These are phyloP conservation scores for Propithecus perrieri DNA, from an alignment of 2,797 vertebrate species.

Conservation along the genomic window DNA sequence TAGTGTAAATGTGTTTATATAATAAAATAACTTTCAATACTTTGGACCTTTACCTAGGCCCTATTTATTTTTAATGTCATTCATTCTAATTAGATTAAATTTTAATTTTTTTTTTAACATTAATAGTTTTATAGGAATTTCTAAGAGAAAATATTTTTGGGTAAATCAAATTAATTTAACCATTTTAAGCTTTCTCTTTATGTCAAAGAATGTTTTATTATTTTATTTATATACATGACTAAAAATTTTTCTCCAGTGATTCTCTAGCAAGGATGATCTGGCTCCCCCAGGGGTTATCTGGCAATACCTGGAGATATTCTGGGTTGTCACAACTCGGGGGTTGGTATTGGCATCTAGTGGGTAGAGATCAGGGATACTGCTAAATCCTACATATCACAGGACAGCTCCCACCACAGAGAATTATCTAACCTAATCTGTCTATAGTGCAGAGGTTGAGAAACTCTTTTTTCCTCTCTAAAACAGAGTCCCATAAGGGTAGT, in stretches of 20 bases:
- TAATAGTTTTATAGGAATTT: neutral
- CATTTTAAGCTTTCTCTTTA: neutral
- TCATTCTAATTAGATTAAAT: neutral
- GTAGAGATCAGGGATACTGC: neutral
- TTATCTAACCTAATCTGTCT: neutral
- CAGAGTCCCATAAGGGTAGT: neutral
- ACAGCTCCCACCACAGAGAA: neutral
- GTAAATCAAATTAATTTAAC: neutral
- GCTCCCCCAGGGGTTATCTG: too few relatives aligned
- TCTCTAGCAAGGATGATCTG: neutral
- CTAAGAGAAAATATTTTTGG: neutral
- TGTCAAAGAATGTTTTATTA: neutral
- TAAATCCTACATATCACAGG: neutral
- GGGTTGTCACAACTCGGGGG: neutral
- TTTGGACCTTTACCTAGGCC: neutral
- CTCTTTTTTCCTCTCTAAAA: neutral
- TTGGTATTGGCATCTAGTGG: neutral
- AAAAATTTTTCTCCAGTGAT: neutral
- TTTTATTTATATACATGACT: neutral
- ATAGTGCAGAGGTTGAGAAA: neutral
- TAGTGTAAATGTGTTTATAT: neutral
- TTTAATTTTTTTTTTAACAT: neutral
- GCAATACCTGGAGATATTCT: neutral
- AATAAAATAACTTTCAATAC: constrained; percentile 18
- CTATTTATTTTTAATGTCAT: neutral